These are phyloP conservation scores for Palaemon carinicauda DNA, from an alignment of 1,140 invertebrate species.

Conservation along the genomic window DNA sequence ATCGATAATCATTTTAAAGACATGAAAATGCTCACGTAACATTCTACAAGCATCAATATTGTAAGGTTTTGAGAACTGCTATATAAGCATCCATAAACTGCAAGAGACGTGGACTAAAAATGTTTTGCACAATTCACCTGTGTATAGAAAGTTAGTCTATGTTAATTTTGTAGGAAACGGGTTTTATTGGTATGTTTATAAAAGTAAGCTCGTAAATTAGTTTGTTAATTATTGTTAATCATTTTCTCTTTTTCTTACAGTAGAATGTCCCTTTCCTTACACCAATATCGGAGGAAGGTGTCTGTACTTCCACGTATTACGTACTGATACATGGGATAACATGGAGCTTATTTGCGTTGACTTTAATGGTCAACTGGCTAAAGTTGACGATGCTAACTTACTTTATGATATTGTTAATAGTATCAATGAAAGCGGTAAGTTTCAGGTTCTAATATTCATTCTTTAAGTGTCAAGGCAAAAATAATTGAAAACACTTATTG, in stretches of 20 bases:
- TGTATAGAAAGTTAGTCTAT: too few species aligned
- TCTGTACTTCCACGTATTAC: background rate
- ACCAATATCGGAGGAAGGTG: background rate
- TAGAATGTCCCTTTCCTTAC: background rate
- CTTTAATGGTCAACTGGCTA: background rate
- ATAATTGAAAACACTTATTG: too few species aligned
- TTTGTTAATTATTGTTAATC: background rate
- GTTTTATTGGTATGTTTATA: background rate
- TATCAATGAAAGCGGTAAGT: background rate
- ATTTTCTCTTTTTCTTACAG: background rate
- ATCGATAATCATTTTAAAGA: too few species aligned
- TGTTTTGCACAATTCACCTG: too few species aligned
- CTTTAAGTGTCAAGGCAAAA: too few species aligned
- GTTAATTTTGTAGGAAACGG: too few species aligned
- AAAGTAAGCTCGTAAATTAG: background rate
- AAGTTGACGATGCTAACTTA: background rate
- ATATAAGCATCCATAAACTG: too few species aligned
- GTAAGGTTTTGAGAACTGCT: too few species aligned
- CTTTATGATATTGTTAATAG: background rate
- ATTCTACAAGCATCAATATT: too few species aligned
- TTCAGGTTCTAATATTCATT: background rate
- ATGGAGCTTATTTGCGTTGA: background rate
- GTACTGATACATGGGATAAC: background rate
- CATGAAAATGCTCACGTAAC: too few species aligned
- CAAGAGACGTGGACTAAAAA: too few species aligned